Percentiles rank a stretch among this genome's conserved stretches.
These are phyloP conservation scores for Emydoidea blandingii DNA, from an alignment of 2,797 vertebrate species.

Conservation along the genomic window DNA sequence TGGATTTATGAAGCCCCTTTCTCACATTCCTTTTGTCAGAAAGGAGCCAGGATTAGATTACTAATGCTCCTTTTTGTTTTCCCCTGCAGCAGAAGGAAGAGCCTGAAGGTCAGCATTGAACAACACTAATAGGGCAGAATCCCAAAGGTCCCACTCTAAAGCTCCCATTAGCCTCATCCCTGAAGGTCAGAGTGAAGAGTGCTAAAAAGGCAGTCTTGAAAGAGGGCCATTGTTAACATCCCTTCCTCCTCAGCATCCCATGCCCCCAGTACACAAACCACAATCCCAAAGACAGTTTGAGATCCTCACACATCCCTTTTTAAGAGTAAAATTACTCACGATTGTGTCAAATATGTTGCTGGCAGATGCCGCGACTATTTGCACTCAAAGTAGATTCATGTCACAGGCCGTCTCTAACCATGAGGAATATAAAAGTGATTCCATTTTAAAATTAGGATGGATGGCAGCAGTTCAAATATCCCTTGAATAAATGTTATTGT, in stretches of 20 bases:
- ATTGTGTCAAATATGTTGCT: background rate
- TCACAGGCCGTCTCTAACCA: background rate
- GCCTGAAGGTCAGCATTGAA: background rate
- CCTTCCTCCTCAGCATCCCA: background rate
- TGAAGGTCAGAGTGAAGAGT: background rate
- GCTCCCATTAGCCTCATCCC: background rate
- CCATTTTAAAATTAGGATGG: background rate
- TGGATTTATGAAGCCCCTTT: background rate
- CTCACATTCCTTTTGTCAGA: background rate
- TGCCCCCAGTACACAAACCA: background rate
- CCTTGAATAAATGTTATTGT: constrained; percentile 11
- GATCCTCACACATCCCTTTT: background rate
- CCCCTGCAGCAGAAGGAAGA: background rate
- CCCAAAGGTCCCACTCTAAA: background rate
- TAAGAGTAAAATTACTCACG: background rate
- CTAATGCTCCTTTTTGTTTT: background rate
- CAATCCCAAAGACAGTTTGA: background rate
- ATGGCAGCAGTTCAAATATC: constrained; percentile 50
- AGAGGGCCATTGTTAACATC: background rate
- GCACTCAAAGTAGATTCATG: background rate
- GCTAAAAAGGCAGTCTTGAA: background rate
- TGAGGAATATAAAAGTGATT: background rate
- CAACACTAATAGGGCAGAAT: background rate
- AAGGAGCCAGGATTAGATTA: background rate
- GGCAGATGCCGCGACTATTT: background rate